Evolutionary conservation across 1,140 invertebrate genomes (phyloP).

Genomic region (Leptinotarsa undecemlineata): DNA sequence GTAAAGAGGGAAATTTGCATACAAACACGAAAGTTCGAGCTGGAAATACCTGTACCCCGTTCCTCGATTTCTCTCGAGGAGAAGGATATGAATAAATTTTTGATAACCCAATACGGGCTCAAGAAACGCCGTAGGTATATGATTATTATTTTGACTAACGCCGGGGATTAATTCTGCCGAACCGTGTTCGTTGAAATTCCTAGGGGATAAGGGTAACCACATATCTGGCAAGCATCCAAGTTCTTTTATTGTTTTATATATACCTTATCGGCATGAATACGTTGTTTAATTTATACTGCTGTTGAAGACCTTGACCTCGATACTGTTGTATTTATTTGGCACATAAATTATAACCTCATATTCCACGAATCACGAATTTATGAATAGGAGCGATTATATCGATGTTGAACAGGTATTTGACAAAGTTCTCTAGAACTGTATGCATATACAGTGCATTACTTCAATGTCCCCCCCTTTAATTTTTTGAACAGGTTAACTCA

Average conservation of each 20-base stretch:
- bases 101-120: background rate
- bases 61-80: background rate
- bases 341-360: too few species aligned
- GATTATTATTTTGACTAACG: conserved; percentile 5
- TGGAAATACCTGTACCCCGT: background rate
- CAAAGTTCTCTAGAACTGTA: too few species aligned
- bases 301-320: too few species aligned
- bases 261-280: too few species aligned
- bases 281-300: too few species aligned
- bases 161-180: background rate
- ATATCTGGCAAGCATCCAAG: background rate
- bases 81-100: background rate
- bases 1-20: background rate
- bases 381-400: too few species aligned
- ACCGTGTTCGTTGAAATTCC: background rate
- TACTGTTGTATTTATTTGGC: too few species aligned
- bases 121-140: conserved; percentile 2
- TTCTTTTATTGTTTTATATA: background rate
- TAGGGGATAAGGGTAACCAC: background rate
- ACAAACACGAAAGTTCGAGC: conserved; percentile 1
- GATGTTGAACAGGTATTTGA: too few species aligned
- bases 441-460: too few species aligned
- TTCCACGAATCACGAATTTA: too few species aligned
- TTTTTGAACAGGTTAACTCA: too few species aligned
- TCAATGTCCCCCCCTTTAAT: too few species aligned